Percentiles rank a stretch among this genome's conserved stretches.
phyloP scores from a whole-genome alignment of 2,113 vertebrate genomes.

The Odontesthes bonariensis region DNA sequence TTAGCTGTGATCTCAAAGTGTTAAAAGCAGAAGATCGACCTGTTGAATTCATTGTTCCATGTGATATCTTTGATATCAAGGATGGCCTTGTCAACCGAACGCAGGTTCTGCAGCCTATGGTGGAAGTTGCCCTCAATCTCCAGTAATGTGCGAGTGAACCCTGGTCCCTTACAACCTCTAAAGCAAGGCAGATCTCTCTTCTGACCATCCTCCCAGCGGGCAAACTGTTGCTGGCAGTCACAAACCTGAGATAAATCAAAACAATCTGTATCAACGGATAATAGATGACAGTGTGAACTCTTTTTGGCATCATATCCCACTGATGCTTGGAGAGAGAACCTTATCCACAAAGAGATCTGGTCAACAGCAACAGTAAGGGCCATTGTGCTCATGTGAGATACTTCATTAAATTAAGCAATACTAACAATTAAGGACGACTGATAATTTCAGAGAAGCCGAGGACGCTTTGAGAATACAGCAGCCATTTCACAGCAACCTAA shows the following conservation, averaged over 20 bases:
- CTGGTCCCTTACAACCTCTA: slow-evolving; percentile 80
- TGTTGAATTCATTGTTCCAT: slow-evolving; percentile 87
- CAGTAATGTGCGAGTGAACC: slow-evolving; percentile 81
- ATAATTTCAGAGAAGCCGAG: no score
- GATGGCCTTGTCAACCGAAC: slow-evolving; percentile 75
- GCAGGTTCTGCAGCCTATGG: slow-evolving; percentile 78
- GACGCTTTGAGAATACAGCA: no score
- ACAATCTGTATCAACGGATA: neutral
- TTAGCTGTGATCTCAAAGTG: slow-evolving; percentile 1
- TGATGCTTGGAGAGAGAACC: no score
- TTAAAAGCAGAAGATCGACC: slow-evolving; percentile 61
- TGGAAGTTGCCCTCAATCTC: slow-evolving; percentile 86
- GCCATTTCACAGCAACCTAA: no score
- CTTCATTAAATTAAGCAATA: no score
- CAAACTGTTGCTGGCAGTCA: slow-evolving; percentile 90
- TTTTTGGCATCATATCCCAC: neutral
- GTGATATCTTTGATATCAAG: slow-evolving; percentile 85
- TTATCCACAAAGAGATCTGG: no score
- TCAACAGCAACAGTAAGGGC: no score
- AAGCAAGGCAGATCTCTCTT: slow-evolving; percentile 86
- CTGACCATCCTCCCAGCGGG: slow-evolving; percentile 85
- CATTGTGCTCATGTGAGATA: no score
- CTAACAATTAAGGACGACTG: no score
- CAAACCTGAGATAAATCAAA: slow-evolving; percentile 82
- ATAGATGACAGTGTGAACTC: neutral